Evolutionary conservation across 2,113 vertebrate genomes (phyloP).

Genomic region (Benitochromis conjunctus): DNA sequence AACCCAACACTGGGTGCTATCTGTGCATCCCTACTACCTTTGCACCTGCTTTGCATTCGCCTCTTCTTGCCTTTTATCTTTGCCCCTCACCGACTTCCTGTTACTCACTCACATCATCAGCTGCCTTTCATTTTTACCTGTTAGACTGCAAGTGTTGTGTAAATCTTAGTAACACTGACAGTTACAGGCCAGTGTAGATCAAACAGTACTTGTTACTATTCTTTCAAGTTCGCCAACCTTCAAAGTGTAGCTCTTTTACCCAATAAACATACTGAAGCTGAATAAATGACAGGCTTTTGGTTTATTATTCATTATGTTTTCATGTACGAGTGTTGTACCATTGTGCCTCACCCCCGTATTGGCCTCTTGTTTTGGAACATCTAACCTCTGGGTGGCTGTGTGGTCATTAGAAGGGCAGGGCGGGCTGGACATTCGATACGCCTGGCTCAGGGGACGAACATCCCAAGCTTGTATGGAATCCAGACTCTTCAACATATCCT

Average conservation of each 20-base stretch:
- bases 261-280: background rate
- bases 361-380: conserved; percentile 7
- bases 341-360: background rate
- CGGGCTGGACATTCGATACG: conserved; percentile 31
- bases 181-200: background rate
- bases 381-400: background rate
- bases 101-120: background rate
- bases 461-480: conserved; percentile 36
- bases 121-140: background rate
- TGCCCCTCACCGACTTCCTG: accelerated
- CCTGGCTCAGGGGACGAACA: conserved; percentile 18
- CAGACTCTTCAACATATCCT: conserved; percentile 16
- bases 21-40: background rate
- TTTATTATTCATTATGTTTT: background rate
- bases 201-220: background rate
- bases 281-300: background rate
- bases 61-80: background rate
- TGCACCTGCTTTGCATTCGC: background rate
- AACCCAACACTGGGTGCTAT: background rate
- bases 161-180: accelerated
- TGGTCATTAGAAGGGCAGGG: background rate
- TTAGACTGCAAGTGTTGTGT: background rate
- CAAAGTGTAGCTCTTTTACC: background rate
- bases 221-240: background rate
- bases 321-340: background rate